phyloP scores from a whole-genome alignment of 2,888 invertebrate species.

The Clistopyga incitator region DNA sequence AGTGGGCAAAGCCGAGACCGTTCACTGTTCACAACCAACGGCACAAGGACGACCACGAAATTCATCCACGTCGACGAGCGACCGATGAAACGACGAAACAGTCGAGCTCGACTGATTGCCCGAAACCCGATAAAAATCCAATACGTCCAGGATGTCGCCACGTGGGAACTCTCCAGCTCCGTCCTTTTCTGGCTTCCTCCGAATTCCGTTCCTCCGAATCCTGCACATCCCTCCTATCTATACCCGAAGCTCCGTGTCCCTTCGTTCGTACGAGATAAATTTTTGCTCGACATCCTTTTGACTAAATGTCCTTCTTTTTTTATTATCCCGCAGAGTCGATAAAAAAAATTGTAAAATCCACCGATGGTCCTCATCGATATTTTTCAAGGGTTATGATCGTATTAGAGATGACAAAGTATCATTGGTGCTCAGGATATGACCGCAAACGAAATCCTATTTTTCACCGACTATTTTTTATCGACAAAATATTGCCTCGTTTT shows the following conservation, averaged over 20 bases:
- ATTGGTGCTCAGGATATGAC: neutral
- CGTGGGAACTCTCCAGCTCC: slow-evolving; percentile 27
- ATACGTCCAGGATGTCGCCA: slow-evolving; percentile 69
- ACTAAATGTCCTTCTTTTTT: neutral
- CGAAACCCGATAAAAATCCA: slow-evolving; percentile 77
- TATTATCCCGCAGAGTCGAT: neutral
- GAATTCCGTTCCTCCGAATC: neutral
- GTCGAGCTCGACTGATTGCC: slow-evolving; percentile 71
- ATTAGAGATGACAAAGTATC: neutral
- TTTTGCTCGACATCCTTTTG: neutral
- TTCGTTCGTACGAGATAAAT: neutral
- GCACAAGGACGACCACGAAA: slow-evolving; percentile 39
- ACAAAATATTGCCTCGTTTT: neutral
- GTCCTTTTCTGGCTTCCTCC: slow-evolving; percentile 31
- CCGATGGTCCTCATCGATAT: neutral
- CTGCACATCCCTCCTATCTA: slow-evolving; percentile 2
- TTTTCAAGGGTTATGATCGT: neutral
- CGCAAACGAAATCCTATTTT: neutral
- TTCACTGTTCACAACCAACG: neutral
- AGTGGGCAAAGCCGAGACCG: neutral
- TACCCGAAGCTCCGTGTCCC: too few species aligned
- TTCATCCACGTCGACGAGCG: slow-evolving; percentile 54
- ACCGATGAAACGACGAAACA: slow-evolving; percentile 48
- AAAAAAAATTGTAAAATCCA: neutral
- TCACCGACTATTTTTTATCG: neutral